A percentile compares a stretch with the other conserved stretches of the same genome.
These are phyloP conservation scores for Himalopsyche kuldschensis DNA, from an alignment of 2,888 invertebrate species.

Conservation along the genomic window DNA sequence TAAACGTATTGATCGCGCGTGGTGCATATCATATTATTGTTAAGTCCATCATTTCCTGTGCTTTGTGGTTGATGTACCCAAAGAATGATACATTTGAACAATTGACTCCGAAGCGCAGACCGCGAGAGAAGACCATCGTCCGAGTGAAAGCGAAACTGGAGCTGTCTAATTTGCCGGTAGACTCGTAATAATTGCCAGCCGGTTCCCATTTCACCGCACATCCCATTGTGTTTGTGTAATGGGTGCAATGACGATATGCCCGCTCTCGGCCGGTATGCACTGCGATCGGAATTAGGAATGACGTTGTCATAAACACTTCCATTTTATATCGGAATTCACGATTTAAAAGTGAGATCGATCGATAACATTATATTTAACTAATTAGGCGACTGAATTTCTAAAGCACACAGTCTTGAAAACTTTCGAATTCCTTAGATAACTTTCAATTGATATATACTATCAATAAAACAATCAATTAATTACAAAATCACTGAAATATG, in stretches of 20 bases:
- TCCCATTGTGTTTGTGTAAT: conserved; percentile 19
- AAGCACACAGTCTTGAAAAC: too few species aligned
- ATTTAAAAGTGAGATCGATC: too few species aligned
- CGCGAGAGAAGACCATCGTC: not conserved
- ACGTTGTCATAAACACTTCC: not conserved
- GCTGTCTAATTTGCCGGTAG: conserved; percentile 30
- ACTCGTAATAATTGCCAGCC: conserved; percentile 23
- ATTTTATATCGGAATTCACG: not conserved
- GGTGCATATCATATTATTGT: too few species aligned
- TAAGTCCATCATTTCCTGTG: too few species aligned
- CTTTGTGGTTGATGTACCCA: too few species aligned
- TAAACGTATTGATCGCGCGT: too few species aligned
- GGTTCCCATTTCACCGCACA: conserved; percentile 11
- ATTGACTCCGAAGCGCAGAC: not conserved
- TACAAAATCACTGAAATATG: too few species aligned
- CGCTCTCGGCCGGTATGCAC: not conserved
- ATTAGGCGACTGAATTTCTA: too few species aligned
- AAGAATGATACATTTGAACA: not conserved
- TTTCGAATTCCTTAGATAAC: too few species aligned
- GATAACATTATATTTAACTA: too few species aligned
- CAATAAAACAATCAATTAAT: too few species aligned
- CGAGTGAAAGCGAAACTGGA: conserved; percentile 34
- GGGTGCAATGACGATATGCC: not conserved
- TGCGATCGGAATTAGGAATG: not conserved
- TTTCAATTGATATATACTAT: too few species aligned